Base-by-base conservation (phyloP, 2,113 vertebrate genomes). In the Pleuronectes platessa region DNA sequence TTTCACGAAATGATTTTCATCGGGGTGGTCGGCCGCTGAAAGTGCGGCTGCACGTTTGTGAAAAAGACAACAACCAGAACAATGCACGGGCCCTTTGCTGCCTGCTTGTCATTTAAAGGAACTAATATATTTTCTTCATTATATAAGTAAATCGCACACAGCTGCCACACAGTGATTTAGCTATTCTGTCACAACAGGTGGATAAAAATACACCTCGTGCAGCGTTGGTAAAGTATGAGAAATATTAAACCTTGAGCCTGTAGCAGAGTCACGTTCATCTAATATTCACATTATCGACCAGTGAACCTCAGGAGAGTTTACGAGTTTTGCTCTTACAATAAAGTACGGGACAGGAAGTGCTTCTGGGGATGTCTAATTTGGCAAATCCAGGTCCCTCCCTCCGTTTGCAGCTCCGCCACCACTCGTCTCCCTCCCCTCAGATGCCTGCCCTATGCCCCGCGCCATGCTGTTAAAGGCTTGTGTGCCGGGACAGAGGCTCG, bases 1-100 rank as follows among this genome's bases (percentile, higher is more conserved):
- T 94, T 90, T 85, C 72, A 78, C 66, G 70, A 91, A 92, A 91
- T 85, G 54, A 82, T 87, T 91, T 89, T 90, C 71, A 77, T 81
- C 82, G 79, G 78, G 24, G 21, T 51, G 82, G 82, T 77, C 69
- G 67, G 60, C 72, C 49, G 68, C 53, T 71, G 68, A 62, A 84
- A 80, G 74, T 63, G 79, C 62, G 76, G 49, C 65, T 65, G 21
- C 37, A 67, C 67, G 49, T 24, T 68, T 35, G 15, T 62, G 63
- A 72, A 83, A 31, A 78, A 78, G 61, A 79, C 78, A 80, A 72
- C 65, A 81, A 59, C 53, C 10, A 37, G 21, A 58, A 74, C 59
- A 63, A 70, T 62, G 49, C 70, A 7, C 53, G 66, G 61, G 31
- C 68, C 59, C 69, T 78, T 71, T n/a, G 70, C 42, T 62, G 68